phyloP scores from a whole-genome alignment of 2,888 invertebrate species.

The Congeria kusceri region DNA sequence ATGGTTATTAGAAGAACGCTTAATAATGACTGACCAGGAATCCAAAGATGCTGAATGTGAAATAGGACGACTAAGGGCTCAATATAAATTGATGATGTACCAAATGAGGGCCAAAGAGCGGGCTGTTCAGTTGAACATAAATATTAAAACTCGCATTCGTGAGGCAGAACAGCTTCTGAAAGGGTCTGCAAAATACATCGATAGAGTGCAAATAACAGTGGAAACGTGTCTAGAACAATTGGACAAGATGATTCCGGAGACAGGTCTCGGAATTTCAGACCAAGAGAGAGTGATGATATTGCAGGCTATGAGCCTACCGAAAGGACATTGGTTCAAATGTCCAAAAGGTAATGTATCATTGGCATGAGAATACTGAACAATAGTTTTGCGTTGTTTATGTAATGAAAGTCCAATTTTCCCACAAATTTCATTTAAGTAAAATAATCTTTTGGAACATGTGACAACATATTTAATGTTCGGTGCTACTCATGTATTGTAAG shows the following conservation, averaged over 20 bases:
- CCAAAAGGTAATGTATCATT: constrained; percentile 87
- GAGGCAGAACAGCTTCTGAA: constrained; percentile 40
- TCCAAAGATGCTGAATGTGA: constrained; percentile 62
- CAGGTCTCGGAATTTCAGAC: constrained; percentile 82
- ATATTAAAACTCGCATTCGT: constrained; percentile 21
- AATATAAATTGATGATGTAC: constrained; percentile 40
- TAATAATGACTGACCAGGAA: constrained; percentile 66
- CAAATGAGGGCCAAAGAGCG: constrained; percentile 22
- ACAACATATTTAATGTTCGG: too few species aligned
- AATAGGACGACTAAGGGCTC: constrained; percentile 49
- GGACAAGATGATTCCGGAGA: constrained; percentile 21
- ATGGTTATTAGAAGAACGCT: constrained; percentile 50
- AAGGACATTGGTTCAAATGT: constrained; percentile 91
- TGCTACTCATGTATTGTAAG: too few species aligned
- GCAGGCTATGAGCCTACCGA: constrained; percentile 87
- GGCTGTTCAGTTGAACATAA: constrained; percentile 10
- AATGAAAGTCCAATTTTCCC: too few species aligned
- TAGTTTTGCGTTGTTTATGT: too few species aligned
- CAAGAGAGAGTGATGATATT: constrained; percentile 87
- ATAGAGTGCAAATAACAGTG: constrained; percentile 15
- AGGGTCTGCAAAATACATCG: constrained; percentile 32
- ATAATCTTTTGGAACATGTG: too few species aligned
- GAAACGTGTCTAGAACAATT: constrained; percentile 48
- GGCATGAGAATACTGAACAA: too few species aligned
- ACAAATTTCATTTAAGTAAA: too few species aligned